A percentile compares a stretch with the other conserved stretches of the same genome.
Conservation (phyloP, 1,140 invertebrate species). For the Spodoptera frugiperda region DNA sequence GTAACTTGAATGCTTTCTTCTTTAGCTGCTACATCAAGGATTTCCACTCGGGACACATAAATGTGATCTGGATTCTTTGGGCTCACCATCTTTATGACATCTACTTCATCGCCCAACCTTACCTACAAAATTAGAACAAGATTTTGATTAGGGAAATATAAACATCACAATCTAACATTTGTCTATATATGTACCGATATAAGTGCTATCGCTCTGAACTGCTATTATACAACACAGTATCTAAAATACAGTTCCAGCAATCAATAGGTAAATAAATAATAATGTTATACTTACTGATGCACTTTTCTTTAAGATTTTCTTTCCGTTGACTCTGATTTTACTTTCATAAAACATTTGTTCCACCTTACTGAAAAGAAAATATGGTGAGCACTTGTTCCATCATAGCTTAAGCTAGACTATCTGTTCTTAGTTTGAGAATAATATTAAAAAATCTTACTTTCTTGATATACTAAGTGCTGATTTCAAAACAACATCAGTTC, state of each 20-base stretch:
- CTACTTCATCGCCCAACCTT: slow-evolving; percentile 88
- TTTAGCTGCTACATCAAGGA: slow-evolving; percentile 82
- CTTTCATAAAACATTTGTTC: slow-evolving; percentile 89
- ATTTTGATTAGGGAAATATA: too few relatives aligned
- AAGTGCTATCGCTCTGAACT: too few relatives aligned
- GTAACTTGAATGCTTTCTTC: slow-evolving; percentile 84
- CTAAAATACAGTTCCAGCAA: too few relatives aligned
- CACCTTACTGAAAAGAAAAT: slow-evolving; percentile 86
- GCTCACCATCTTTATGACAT: slow-evolving; percentile 87
- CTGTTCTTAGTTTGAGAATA: too few relatives aligned
- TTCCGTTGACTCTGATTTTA: slow-evolving; percentile 89
- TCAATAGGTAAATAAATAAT: too few relatives aligned
- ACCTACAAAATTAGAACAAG: slow-evolving; percentile 78
- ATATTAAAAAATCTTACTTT: slow-evolving; percentile 78
- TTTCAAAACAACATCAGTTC: slow-evolving; percentile 89
- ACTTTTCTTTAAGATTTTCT: slow-evolving; percentile 89
- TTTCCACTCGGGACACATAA: slow-evolving; percentile 87
- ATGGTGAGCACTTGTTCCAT: too few relatives aligned
- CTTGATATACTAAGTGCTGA: slow-evolving; percentile 88
- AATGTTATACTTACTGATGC: slow-evolving; percentile 81
- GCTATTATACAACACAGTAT: too few relatives aligned
- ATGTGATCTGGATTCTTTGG: slow-evolving; percentile 87
- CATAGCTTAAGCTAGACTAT: too few relatives aligned
- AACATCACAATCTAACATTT: background rate
- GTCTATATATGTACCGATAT: too few relatives aligned